A percentile compares a stretch with the other conserved stretches of the same genome.
These are phyloP conservation scores for Seriola quinqueradiata DNA, from an alignment of 2,113 vertebrate species.

Conservation along the genomic window DNA sequence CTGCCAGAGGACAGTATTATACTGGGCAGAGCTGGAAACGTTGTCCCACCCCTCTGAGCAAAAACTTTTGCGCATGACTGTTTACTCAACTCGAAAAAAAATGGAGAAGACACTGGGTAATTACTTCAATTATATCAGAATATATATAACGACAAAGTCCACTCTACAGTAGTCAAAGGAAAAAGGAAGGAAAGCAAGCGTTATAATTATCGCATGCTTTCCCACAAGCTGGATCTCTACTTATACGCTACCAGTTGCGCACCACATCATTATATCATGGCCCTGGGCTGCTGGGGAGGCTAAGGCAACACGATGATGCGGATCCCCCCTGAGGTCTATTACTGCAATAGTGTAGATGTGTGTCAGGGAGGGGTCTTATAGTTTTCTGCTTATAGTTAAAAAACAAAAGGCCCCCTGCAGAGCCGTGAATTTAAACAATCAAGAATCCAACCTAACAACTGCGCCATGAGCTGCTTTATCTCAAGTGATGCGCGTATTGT, in stretches of 20 bases:
- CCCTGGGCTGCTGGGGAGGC: conserved; percentile 67
- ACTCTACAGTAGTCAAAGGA: conserved; percentile 2
- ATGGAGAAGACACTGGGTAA: background rate
- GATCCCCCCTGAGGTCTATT: conserved; percentile 57
- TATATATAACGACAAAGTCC: background rate
- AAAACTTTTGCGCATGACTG: background rate
- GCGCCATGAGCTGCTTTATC: background rate
- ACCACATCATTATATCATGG: conserved; percentile 79
- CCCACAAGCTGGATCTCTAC: conserved; percentile 16
- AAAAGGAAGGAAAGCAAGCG: conserved; percentile 17
- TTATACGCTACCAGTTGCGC: conserved; percentile 40
- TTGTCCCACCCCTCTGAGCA: background rate
- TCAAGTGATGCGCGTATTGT: background rate
- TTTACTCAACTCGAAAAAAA: background rate
- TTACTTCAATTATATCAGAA: conserved; percentile 42
- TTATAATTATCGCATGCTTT: conserved; percentile 21
- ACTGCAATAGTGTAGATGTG: conserved; percentile 49
- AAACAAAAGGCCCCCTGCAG: conserved; percentile 5
- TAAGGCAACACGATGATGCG: conserved; percentile 50
- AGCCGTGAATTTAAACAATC: background rate
- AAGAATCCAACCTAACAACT: background rate
- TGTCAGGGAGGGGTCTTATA: conserved; percentile 18
- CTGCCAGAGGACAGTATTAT: background rate
- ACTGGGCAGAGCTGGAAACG: background rate
- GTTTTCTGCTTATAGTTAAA: conserved; percentile 20